phyloP scores from a whole-genome alignment of 2,113 vertebrate species.

The Blennius ocellaris region DNA sequence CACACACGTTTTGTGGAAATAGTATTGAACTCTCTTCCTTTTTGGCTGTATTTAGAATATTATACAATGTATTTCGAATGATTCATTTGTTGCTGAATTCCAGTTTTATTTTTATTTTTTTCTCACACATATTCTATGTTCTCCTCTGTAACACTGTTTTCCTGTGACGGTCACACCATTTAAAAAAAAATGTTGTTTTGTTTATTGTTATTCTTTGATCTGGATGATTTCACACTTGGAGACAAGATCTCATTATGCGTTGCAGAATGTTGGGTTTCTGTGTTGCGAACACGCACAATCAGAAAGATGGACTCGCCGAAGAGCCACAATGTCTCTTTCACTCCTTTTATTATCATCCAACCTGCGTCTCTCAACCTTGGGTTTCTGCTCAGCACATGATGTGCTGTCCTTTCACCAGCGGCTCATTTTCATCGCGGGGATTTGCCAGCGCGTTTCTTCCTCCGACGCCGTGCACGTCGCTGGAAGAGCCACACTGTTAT shows the following conservation, averaged over 20 bases:
- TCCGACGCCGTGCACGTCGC: too few relatives aligned
- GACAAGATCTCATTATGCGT: too few relatives aligned
- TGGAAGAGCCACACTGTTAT: not conserved
- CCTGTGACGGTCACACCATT: not conserved
- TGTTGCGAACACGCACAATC: too few relatives aligned
- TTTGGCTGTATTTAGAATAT: not conserved
- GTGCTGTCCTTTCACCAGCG: not conserved
- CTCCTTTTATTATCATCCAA: not conserved
- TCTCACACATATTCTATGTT: not conserved
- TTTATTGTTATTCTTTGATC: not conserved
- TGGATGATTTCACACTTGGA: too few relatives aligned
- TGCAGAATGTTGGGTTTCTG: too few relatives aligned
- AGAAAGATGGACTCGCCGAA: too few relatives aligned
- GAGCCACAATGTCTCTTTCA: not conserved
- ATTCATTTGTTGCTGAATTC: not conserved
- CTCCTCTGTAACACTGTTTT: not conserved
- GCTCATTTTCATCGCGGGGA: not conserved
- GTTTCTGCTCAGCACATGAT: conserved; percentile 1
- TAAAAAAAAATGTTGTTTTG: not conserved
- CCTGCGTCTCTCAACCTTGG: not conserved
- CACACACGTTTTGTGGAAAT: not conserved
- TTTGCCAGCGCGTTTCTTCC: not conserved
- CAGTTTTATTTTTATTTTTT: too few relatives aligned
- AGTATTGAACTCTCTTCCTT: not conserved
- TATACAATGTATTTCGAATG: not conserved